These are phyloP conservation scores for Leptatherina wallacei DNA, from an alignment of 2,797 vertebrate species.

Conservation along the genomic window DNA sequence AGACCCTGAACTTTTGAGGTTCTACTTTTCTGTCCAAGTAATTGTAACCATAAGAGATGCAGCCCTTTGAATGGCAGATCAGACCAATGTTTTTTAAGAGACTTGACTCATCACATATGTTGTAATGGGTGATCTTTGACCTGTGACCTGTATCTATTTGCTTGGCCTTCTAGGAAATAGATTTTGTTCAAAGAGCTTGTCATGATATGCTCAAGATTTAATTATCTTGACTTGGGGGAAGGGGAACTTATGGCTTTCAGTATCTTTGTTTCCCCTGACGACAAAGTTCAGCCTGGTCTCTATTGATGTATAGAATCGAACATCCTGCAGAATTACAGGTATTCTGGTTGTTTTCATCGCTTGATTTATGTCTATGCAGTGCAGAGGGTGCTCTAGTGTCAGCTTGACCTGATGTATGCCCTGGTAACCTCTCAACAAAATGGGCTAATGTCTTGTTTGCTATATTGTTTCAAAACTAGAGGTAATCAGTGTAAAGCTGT, in stretches of 20 bases:
- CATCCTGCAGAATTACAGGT: not conserved
- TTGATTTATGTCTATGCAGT: not conserved
- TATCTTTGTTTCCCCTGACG: slow-evolving; percentile 33
- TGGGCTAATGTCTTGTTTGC: not conserved
- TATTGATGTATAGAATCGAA: not conserved
- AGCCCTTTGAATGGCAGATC: slow-evolving; percentile 21
- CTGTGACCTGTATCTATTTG: slow-evolving; percentile 27
- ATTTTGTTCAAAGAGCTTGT: slow-evolving; percentile 48
- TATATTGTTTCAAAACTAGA: not conserved
- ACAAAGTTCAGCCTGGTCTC: slow-evolving; percentile 22
- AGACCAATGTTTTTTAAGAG: slow-evolving; percentile 29
- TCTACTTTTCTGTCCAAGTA: not conserved
- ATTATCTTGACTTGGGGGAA: slow-evolving; percentile 44
- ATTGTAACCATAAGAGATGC: slow-evolving; percentile 9
- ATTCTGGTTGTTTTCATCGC: not conserved
- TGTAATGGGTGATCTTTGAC: slow-evolving; percentile 48
- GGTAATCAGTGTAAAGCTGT: not conserved
- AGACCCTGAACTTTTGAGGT: not conserved
- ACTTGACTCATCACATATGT: slow-evolving; percentile 14
- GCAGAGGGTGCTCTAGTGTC: not conserved
- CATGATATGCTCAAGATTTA: slow-evolving; percentile 45
- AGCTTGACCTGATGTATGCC: not conserved
- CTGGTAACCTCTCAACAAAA: not conserved
- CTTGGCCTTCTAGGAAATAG: slow-evolving; percentile 31
- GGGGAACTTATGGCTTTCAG: slow-evolving; percentile 13